Conservation (phyloP, 2,888 invertebrate genomes). For the Drosophila lacicola region DNA sequence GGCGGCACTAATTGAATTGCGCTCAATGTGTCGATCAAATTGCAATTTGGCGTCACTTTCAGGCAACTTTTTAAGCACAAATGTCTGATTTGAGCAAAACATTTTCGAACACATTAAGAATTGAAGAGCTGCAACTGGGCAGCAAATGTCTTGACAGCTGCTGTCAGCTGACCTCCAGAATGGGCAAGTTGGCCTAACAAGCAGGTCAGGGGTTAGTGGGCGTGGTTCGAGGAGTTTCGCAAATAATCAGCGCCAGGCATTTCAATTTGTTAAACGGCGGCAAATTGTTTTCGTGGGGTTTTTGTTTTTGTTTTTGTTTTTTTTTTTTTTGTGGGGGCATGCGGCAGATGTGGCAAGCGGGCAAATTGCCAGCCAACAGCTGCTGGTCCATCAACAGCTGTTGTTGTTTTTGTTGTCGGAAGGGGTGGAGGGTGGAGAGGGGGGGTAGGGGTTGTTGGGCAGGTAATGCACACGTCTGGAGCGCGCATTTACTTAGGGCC, state of each 20-base stretch:
- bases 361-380: constrained; percentile 39
- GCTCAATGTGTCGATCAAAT: background rate
- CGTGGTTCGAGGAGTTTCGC: background rate
- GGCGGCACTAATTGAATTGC: background rate
- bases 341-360: constrained; percentile 21
- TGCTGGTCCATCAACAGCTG: constrained; percentile 42
- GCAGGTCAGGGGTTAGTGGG: background rate
- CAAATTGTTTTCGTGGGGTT: constrained; percentile 54
- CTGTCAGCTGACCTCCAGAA: background rate
- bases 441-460: background rate
- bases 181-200: background rate
- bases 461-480: constrained; percentile 61
- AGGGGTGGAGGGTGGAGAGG: background rate
- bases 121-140: constrained; percentile 1
- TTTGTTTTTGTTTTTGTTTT: too few relatives aligned
- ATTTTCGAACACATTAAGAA: constrained; percentile 11
- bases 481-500: constrained; percentile 56
- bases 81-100: background rate
- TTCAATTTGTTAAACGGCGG: constrained; percentile 74
- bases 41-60: background rate
- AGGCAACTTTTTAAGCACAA: background rate
- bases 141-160: constrained; percentile 15
- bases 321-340: constrained; percentile 6
- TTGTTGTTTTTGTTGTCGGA: constrained; percentile 3
- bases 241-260: constrained; percentile 55